Conservation (phyloP, 2,888 invertebrate genomes). For the Mythimna pallens region DNA sequence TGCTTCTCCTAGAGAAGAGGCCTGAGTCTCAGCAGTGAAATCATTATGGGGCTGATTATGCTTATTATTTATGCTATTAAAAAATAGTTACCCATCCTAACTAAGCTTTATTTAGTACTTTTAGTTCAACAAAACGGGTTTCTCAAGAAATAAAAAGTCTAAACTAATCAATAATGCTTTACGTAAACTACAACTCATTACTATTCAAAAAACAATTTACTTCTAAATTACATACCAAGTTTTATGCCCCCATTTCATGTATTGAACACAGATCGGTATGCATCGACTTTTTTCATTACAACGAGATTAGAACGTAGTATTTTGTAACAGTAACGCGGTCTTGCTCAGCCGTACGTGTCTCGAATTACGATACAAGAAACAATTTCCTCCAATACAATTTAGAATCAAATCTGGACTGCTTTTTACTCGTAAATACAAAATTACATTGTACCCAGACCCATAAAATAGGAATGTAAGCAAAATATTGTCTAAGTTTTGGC, state of each 20-base stretch:
- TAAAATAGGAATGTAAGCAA: slow-evolving; percentile 44
- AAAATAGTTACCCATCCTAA: too few species aligned
- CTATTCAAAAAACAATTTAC: slow-evolving; percentile 21
- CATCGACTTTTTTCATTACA: slow-evolving; percentile 45
- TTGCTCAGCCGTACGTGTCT: slow-evolving; percentile 52
- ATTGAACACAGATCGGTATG: slow-evolving; percentile 29
- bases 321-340: slow-evolving; percentile 38
- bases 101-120: neutral
- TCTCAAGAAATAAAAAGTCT: neutral
- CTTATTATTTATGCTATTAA: too few species aligned
- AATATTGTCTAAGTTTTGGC: slow-evolving; percentile 54
- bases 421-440: slow-evolving; percentile 62
- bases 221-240: slow-evolving; percentile 32
- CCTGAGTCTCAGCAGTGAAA: too few species aligned
- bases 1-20: too few species aligned
- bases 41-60: too few species aligned
- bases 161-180: neutral
- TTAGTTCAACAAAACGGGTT: neutral
- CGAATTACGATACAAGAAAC: slow-evolving; percentile 47
- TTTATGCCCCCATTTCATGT: neutral
- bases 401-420: slow-evolving; percentile 59
- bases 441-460: slow-evolving; percentile 47
- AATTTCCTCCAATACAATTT: slow-evolving; percentile 59
- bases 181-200: slow-evolving; percentile 12
- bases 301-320: slow-evolving; percentile 42